phyloP scores from a whole-genome alignment of 1,140 invertebrate genomes.

The Aradophagus sp. region DNA sequence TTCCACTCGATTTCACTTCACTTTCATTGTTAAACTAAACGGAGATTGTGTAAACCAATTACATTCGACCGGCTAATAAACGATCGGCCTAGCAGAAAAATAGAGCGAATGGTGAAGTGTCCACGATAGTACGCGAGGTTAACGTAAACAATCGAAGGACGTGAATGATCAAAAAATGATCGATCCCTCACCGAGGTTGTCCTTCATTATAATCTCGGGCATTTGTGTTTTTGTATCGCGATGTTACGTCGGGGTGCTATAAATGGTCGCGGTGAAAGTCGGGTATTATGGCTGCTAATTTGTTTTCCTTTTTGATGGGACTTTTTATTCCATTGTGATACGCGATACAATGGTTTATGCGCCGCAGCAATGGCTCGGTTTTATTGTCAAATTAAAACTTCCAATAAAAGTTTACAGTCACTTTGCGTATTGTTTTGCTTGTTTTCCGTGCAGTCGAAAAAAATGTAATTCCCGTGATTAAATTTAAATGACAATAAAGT shows the following conservation, averaged over 20 bases:
- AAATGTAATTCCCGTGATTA: too few species aligned
- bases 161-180: slow-evolving; percentile 32
- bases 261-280: slow-evolving; percentile 21
- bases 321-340: slow-evolving; percentile 23
- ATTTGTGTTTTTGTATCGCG: slow-evolving; percentile 29
- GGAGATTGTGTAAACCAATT: slow-evolving; percentile 42
- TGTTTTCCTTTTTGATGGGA: slow-evolving; percentile 18
- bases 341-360: slow-evolving; percentile 20
- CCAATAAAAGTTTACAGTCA: slow-evolving; percentile 21
- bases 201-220: slow-evolving; percentile 27
- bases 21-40: slow-evolving; percentile 42
- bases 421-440: too few species aligned
- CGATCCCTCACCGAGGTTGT: slow-evolving; percentile 34
- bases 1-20: slow-evolving; percentile 31
- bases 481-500: too few species aligned
- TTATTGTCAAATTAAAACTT: slow-evolving; percentile 26
- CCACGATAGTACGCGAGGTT: slow-evolving; percentile 27
- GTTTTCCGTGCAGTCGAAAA: too few species aligned
- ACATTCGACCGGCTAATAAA: slow-evolving; percentile 32
- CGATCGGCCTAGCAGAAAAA: slow-evolving; percentile 33
- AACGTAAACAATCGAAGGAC: slow-evolving; percentile 30
- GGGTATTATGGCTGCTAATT: slow-evolving; percentile 23
- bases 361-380: slow-evolving; percentile 1
- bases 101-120: slow-evolving; percentile 16
- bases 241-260: slow-evolving; percentile 7